phyloP scores from a whole-genome alignment of 2,888 invertebrate species.

The Nebria brevicollis region DNA sequence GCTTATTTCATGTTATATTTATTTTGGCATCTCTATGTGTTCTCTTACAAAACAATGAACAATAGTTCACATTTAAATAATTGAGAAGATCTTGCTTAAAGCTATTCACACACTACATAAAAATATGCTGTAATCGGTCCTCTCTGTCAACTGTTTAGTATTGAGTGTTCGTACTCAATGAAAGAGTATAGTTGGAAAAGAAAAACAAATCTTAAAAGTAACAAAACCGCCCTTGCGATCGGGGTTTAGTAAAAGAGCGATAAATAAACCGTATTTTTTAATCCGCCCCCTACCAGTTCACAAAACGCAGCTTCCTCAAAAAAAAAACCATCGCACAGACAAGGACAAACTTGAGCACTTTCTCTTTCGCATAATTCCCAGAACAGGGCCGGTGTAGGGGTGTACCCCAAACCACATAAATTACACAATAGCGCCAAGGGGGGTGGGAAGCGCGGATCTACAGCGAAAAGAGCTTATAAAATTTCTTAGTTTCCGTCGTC shows the following conservation, averaged over 20 bases:
- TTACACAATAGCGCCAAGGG: background rate
- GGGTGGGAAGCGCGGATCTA: background rate
- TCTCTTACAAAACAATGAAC: no score
- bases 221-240: background rate
- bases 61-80: no score
- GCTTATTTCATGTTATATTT: no score
- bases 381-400: background rate
- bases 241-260: background rate
- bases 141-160: no score
- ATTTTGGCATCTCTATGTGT: no score
- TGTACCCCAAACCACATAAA: background rate
- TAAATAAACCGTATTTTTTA: background rate
- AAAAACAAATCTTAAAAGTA: background rate
- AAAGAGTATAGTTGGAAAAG: no score
- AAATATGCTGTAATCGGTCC: no score
- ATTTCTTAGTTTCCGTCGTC: conserved; percentile 16
- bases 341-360: background rate
- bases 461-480: background rate
- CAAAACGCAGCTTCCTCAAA: background rate
- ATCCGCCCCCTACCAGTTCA: background rate
- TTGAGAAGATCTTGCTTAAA: no score
- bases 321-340: background rate
- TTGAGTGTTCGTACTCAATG: no score
- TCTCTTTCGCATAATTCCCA: background rate
- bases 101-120: no score